Evolutionary conservation across 2,797 vertebrate genomes (phyloP).

Genomic region (Margarornis squamiger): DNA sequence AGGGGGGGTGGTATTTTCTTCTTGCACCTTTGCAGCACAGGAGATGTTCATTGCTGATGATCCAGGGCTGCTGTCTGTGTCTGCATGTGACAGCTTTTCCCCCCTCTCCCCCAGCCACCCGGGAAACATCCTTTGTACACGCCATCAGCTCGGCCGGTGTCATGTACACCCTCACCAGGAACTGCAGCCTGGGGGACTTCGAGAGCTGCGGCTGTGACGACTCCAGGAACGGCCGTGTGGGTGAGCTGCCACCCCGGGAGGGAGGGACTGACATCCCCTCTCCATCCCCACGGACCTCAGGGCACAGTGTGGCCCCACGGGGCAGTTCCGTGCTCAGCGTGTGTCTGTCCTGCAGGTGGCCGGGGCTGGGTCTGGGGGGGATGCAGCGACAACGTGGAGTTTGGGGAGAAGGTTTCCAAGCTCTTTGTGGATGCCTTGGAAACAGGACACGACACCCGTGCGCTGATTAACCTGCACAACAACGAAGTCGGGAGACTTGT

Average conservation of each 20-base stretch:
- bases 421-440: slow-evolving; percentile 94
- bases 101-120: slow-evolving; percentile 82
- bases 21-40: neutral
- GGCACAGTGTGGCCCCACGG: neutral
- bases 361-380: slow-evolving; percentile 98
- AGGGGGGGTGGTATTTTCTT: rapidly evolving
- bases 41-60: neutral
- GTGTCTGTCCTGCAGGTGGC: slow-evolving; percentile 80
- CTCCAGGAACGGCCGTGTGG: slow-evolving; percentile 88
- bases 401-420: slow-evolving; percentile 93
- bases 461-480: slow-evolving; percentile 95
- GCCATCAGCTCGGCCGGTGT: slow-evolving; percentile 96
- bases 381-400: slow-evolving; percentile 94
- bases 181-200: slow-evolving; percentile 96
- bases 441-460: slow-evolving; percentile 91
- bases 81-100: neutral
- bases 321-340: neutral
- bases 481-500: slow-evolving; percentile 93
- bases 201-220: slow-evolving; percentile 95
- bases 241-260: slow-evolving; percentile 47
- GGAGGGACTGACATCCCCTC: rapidly evolving
- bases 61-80: rapidly evolving
- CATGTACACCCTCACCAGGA: slow-evolving; percentile 94
- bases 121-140: slow-evolving; percentile 92
- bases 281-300: rapidly evolving